These are phyloP conservation scores for Reticulitermes lucifugus DNA, from an alignment of 2,888 invertebrate genomes.

Conservation along the genomic window DNA sequence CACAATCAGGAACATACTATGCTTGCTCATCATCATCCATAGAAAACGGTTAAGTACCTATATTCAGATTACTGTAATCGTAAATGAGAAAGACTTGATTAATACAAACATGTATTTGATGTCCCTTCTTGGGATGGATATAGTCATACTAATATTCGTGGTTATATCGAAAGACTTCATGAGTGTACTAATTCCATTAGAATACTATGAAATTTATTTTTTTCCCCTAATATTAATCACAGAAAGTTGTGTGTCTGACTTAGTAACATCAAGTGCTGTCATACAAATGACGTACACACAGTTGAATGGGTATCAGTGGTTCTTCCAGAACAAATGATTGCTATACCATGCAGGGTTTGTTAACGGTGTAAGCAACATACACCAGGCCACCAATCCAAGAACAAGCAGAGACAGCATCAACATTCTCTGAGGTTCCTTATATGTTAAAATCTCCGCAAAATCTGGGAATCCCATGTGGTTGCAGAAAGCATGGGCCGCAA, in stretches of 20 bases:
- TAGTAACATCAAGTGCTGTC: no score
- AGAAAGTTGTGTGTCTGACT: neutral
- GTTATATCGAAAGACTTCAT: neutral
- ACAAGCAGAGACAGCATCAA: constrained; percentile 77
- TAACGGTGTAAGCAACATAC: constrained; percentile 77
- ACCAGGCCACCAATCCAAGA: constrained; percentile 83
- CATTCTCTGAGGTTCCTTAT: constrained; percentile 70
- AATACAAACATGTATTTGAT: no score
- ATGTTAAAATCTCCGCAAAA: constrained; percentile 76
- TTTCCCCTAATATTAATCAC: neutral
- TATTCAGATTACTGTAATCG: no score
- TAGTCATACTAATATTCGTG: no score
- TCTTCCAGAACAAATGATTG: constrained; percentile 63
- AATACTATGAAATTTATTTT: neutral
- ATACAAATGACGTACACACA: neutral
- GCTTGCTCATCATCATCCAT: no score
- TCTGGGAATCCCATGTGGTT: constrained; percentile 98
- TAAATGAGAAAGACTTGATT: no score
- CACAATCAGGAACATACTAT: no score
- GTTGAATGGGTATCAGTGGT: constrained; percentile 32
- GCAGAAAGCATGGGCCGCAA: constrained; percentile 93
- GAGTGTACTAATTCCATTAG: neutral
- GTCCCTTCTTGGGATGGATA: no score
- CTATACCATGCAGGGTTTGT: constrained; percentile 74
- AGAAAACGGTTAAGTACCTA: no score